phyloP scores from a whole-genome alignment of 2,113 vertebrate genomes.

The Cebus imitator region DNA sequence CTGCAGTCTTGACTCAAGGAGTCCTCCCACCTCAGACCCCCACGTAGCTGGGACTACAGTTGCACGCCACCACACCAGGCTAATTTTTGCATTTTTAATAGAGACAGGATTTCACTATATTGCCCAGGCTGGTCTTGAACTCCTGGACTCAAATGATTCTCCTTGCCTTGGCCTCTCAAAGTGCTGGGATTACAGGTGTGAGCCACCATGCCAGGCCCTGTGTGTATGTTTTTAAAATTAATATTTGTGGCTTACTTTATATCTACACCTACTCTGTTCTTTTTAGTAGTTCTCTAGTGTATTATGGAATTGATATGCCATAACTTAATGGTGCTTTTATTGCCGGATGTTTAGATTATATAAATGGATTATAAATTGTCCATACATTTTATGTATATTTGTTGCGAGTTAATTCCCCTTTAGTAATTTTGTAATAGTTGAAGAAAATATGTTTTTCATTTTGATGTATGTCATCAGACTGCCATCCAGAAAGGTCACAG shows the following conservation, averaged over 20 bases:
- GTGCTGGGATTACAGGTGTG: too few relatives aligned
- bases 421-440: conserved; percentile 26
- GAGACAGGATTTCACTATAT: too few relatives aligned
- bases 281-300: not conserved
- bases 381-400: not conserved
- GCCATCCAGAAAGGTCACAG: not conserved
- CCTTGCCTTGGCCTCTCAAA: too few relatives aligned
- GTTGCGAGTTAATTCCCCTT: not conserved
- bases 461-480: not conserved
- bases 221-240: not conserved
- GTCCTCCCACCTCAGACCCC: too few relatives aligned
- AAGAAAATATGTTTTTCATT: conserved; percentile 11
- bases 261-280: not conserved
- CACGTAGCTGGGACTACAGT: too few relatives aligned
- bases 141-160: too few relatives aligned
- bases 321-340: not conserved
- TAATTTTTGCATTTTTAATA: too few relatives aligned
- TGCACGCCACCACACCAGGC: too few relatives aligned
- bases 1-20: too few relatives aligned
- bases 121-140: too few relatives aligned
- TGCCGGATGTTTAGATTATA: conserved; percentile 4
- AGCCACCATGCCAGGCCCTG: too few relatives aligned
- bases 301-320: not conserved
- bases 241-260: not conserved
- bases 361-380: not conserved